Conservation (phyloP, 2,113 vertebrate species). For the Reinhardtius hippoglossoides region DNA sequence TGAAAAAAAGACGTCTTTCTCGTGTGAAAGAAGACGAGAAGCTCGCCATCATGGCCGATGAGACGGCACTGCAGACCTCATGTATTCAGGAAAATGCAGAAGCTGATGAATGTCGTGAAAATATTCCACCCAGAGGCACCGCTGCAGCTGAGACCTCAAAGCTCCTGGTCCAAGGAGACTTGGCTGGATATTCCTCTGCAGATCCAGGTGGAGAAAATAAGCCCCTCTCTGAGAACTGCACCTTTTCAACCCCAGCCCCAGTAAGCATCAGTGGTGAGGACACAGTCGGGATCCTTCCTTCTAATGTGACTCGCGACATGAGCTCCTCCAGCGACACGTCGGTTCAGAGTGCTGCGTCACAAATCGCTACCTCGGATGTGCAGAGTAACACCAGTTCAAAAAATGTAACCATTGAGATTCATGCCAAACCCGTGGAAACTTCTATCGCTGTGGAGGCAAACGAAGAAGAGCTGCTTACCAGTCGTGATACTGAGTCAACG, state of each 20-base stretch:
- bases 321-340: constrained; percentile 26
- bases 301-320: constrained; percentile 50
- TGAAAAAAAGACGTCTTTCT: not conserved
- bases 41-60: constrained; percentile 31
- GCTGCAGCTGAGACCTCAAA: constrained; percentile 5
- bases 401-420: constrained; percentile 16
- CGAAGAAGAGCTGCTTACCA: not conserved
- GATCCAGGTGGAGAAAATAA: constrained; percentile 15
- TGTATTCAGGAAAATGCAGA: constrained; percentile 18
- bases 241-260: constrained; percentile 42
- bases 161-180: constrained; percentile 10
- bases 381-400: constrained; percentile 15
- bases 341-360: constrained; percentile 6
- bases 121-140: constrained; percentile 28
- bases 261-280: constrained; percentile 16
- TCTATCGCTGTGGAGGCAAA: not conserved
- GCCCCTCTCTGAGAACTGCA: not conserved
- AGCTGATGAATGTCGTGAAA: constrained; percentile 43
- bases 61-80: constrained; percentile 3
- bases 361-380: constrained; percentile 5
- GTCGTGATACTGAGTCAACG: not conserved
- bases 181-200: not conserved
- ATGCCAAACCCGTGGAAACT: not conserved
- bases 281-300: constrained; percentile 1
- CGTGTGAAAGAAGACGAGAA: not conserved